Conservation (phyloP, 2,888 invertebrate species). For the Tetranychus truncatus region DNA sequence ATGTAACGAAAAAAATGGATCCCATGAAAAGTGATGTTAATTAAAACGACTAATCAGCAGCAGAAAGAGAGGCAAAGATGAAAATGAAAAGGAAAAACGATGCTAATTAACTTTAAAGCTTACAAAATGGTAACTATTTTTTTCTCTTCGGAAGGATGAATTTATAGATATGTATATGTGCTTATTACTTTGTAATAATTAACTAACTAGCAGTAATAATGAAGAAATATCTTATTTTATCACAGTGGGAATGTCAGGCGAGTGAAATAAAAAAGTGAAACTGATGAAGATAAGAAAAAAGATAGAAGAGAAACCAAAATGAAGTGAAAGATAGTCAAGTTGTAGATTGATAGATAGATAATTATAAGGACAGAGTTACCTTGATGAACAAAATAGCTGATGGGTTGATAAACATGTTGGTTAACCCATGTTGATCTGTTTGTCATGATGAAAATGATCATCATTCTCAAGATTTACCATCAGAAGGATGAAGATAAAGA, state of each 20-base stretch:
- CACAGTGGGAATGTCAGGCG: neutral
- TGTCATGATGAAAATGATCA: neutral
- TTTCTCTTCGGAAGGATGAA: neutral
- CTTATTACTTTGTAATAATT: neutral
- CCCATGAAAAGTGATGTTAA: constrained; percentile 1
- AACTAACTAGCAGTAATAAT: neutral
- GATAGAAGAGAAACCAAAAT: neutral
- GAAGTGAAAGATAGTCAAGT: neutral
- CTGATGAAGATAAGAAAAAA: neutral
- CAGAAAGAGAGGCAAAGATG: neutral
- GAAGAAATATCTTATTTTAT: neutral
- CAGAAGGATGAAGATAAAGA: neutral
- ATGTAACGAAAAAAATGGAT: neutral
- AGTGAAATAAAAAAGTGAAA: neutral
- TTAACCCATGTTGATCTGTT: neutral
- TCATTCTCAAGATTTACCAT: neutral
- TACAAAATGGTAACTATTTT: neutral
- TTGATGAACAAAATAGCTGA: neutral
- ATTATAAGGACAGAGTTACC: neutral
- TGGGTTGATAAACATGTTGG: neutral
- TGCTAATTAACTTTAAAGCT: constrained; percentile 1
- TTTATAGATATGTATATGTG: neutral
- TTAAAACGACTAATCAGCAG: neutral
- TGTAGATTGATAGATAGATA: constrained; percentile 1
- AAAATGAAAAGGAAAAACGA: neutral